phyloP scores from a whole-genome alignment of 2,797 vertebrate genomes.

The Allobates femoralis region DNA sequence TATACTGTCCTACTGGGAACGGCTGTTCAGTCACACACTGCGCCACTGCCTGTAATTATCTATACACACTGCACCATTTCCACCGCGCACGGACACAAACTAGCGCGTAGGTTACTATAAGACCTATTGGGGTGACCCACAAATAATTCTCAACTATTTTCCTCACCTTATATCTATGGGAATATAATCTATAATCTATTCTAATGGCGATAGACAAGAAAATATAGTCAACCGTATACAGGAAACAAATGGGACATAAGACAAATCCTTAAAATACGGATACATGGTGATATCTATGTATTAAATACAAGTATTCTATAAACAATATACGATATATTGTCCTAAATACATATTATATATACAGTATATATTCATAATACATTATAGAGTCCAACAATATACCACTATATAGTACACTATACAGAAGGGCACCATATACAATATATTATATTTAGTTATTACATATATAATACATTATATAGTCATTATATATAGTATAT shows the following conservation, averaged over 20 bases:
- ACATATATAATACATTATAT: background rate
- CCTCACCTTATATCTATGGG: background rate
- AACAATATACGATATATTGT: background rate
- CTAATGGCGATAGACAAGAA: background rate
- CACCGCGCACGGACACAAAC: background rate
- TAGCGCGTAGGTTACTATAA: background rate
- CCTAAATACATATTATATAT: background rate
- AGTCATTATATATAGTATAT: background rate
- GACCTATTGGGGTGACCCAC: background rate
- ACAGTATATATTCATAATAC: background rate
- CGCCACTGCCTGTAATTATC: conserved; percentile 32
- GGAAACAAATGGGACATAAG: background rate
- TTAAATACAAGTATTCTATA: background rate
- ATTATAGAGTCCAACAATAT: background rate
- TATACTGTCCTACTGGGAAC: conserved; percentile 32
- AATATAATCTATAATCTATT: background rate
- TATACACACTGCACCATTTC: conserved; percentile 20
- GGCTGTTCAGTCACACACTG: conserved; percentile 32
- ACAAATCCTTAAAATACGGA: background rate
- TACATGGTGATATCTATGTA: background rate
- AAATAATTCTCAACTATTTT: background rate
- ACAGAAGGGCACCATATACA: no score
- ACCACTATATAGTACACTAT: no score
- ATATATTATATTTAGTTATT: no score
- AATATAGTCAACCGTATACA: background rate